phyloP scores from a whole-genome alignment of 2,888 invertebrate genomes.

The Trichopria drosophilae region DNA sequence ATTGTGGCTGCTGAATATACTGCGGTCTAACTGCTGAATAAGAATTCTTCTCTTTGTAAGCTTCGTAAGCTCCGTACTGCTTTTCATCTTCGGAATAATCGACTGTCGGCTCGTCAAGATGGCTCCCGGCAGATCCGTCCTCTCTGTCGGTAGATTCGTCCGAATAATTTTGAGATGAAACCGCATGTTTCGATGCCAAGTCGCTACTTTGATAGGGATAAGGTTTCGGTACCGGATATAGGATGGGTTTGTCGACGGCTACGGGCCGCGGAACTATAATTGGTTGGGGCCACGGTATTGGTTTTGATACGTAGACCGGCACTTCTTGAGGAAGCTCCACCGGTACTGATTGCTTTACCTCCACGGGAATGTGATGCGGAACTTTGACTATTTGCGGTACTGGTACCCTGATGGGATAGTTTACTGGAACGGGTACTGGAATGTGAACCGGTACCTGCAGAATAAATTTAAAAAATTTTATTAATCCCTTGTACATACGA shows the following conservation, averaged over 20 bases:
- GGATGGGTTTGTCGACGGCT: conserved; percentile 43
- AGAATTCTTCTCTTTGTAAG: too few species aligned
- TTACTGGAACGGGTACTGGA: conserved; percentile 55
- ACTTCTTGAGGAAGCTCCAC: conserved; percentile 53
- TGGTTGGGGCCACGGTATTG: conserved; percentile 49
- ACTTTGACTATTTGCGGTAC: conserved; percentile 57
- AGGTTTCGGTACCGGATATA: conserved; percentile 49
- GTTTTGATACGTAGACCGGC: conserved; percentile 44
- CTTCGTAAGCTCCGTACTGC: too few species aligned
- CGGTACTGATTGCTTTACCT: conserved; percentile 49
- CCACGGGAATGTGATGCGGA: conserved; percentile 53
- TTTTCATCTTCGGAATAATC: too few species aligned
- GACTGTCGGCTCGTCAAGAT: not conserved
- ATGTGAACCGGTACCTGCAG: conserved; percentile 53
- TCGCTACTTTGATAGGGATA: conserved; percentile 47
- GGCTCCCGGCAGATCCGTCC: not conserved
- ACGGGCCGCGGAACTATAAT: conserved; percentile 51
- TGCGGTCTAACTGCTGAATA: too few species aligned
- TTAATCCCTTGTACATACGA: too few species aligned
- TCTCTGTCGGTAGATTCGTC: conserved; percentile 1
- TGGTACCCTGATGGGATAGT: conserved; percentile 53
- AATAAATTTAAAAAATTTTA: too few species aligned
- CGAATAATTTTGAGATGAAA: conserved; percentile 1
- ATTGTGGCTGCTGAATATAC: too few species aligned
- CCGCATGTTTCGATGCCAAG: conserved; percentile 5